Evolutionary conservation across 2,113 vertebrate genomes (phyloP), one percentile per base, ranked within the genome.

Genomic region (Pongo pygmaeus): DNA sequence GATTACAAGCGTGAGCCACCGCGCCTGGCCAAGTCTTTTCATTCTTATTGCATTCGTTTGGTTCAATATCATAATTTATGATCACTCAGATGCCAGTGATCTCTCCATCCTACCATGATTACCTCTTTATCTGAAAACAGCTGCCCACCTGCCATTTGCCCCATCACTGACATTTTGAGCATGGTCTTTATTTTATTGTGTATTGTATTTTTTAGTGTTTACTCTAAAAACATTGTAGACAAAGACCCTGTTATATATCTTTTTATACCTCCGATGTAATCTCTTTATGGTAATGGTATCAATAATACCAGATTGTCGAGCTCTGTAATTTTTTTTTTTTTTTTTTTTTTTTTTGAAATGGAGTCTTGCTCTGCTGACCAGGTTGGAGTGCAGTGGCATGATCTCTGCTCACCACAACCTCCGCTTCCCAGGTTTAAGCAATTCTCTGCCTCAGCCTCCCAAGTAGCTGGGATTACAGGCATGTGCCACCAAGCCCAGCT

Each of bases 171-270:
- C 40, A 79, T 50, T 94, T 61, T 10, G 11, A 20, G 23, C 30
- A 20, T 93, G 32, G 46, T 38, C 30, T 78, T 22, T 70, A 55
- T 72, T 72, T 89, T 52, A 85, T 32, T 75, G 9, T 94, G 20
- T 84, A 11, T 89, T 59, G 12, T 89, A 2, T 61, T 91, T 91
- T 91, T 59, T 86, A 57, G 4, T 78, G 38, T 96, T 92, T 78
- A 59, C 72, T 94, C 35, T 90, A 86, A 95, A 95, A 92, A 46
- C 16, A 43, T 81, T 90, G 40, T 69, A 46, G 72, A 79, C 59
- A 86, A 91, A 85, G 18, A 83, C 22, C 38, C 38, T 84, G 12
- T 70, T 94, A 81, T 75, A n/a, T 84, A 57, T 72, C 32, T 83
- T 43, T 85, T 92, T 93, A 50, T 69, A 69, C 43, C 30, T 81